Percentiles rank a stretch among this genome's conserved stretches.
These are phyloP conservation scores for Metellina segmentata DNA, from an alignment of 2,888 invertebrate species.

Conservation along the genomic window DNA sequence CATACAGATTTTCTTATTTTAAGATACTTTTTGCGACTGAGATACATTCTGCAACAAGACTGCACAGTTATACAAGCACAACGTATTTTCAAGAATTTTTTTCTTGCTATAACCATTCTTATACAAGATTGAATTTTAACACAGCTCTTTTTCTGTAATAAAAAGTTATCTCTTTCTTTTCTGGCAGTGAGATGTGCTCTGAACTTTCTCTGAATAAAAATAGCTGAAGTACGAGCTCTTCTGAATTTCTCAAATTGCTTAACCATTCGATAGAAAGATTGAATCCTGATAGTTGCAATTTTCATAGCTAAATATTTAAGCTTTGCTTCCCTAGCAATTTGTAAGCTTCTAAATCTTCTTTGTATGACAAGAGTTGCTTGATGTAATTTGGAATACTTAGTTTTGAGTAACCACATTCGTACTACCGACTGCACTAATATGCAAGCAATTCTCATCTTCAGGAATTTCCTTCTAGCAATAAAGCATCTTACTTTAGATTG, in stretches of 20 bases:
- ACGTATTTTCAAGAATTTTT: background rate
- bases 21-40: conserved; percentile 22
- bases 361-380: conserved; percentile 8
- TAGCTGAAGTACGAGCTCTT: background rate
- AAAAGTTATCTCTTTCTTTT: background rate
- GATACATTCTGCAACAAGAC: background rate
- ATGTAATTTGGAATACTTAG: background rate
- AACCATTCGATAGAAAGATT: conserved; percentile 9
- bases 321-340: background rate
- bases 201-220: conserved; percentile 17
- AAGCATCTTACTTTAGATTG: conserved; percentile 31
- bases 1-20: background rate
- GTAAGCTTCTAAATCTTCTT: background rate
- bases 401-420: background rate
- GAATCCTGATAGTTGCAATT: conserved; percentile 1
- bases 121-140: conserved; percentile 31
- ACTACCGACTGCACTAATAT: conserved; percentile 31
- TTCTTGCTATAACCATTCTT: background rate
- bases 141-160: background rate
- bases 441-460: conserved; percentile 4
- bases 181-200: background rate
- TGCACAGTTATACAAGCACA: conserved; percentile 22
- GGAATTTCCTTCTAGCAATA: background rate
- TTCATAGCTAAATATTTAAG: background rate
- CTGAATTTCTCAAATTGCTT: background rate